Evolutionary conservation across 2,113 vertebrate genomes (phyloP), one percentile per base, ranked within the genome.

Genomic region (Dissostichus mawsoni): DNA sequence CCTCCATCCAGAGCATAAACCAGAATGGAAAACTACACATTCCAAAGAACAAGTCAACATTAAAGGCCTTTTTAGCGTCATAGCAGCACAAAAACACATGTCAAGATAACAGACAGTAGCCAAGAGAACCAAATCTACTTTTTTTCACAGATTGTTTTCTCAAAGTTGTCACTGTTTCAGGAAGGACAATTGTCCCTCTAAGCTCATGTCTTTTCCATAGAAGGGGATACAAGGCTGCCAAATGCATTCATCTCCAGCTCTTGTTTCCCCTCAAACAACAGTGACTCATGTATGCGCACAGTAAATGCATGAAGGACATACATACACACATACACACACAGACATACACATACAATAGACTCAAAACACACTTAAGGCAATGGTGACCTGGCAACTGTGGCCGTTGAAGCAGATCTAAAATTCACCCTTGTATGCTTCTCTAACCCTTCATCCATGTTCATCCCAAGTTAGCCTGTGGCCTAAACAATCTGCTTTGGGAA

Each of bases 331-430:
- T 5, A 23, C 36, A 56, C 61, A 83, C 78, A 76, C 65, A 55
- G 16, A 81, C 68, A 63, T 55, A 80, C 48, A 80, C 13, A 66
- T 69, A 78, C 62, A 81, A 69, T 87, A 87, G 77, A 80, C 59
- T 86, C 68, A 81, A 79, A 82, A 89, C 55, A 85, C 75, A 80
- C 77, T 93, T 94, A 93, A 94, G 92, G 91, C 93, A 93, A 87
- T 86, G 92, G 94, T 92, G 93, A 85, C 91, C 93, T 92, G 82
- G 84, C 88, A 87, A 83, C 86, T 81, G 74, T 90, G 83, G 90
- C 80, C 68, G 33, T 84, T 92, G 16, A 55, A 88, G 69, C 83
- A 88, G 76, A 91, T 81, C 80, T 91, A 83, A 41, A 82, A 81
- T 63, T 48, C 71, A 69, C 63, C 81, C 51, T 66, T 3, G 11